Evolutionary conservation across 2,113 vertebrate genomes (phyloP).

Genomic region (Alethe castanea): DNA sequence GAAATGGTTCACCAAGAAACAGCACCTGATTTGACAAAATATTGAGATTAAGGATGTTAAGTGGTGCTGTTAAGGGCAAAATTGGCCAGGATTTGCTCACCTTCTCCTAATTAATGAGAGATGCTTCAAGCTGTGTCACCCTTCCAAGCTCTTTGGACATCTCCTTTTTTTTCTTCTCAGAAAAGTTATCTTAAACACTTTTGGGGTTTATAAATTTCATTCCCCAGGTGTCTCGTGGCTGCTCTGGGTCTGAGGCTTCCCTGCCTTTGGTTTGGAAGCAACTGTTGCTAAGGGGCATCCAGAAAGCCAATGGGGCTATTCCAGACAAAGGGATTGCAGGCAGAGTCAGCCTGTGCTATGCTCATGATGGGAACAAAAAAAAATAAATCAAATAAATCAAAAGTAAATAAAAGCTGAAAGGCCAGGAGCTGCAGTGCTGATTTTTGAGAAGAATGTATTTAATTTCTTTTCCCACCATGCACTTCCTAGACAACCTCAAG

Average conservation of each 20-base stretch:
- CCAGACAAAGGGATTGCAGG: not conserved
- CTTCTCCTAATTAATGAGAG: not conserved
- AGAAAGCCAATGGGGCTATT: not conserved
- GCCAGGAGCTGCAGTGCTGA: not conserved
- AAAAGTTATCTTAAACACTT: not conserved
- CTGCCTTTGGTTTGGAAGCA: not conserved
- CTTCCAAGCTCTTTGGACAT: not conserved
- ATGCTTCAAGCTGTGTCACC: not conserved
- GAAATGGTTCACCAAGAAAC: not conserved
- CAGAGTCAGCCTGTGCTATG: not conserved
- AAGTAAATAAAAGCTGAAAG: not conserved
- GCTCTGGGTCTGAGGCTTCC: not conserved
- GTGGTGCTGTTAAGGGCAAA: not conserved
- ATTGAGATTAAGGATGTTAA: no score
- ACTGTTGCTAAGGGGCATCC: not conserved
- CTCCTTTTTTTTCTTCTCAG: not conserved
- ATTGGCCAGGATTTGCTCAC: not conserved
- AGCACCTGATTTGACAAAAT: not conserved
- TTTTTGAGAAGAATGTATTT: not conserved
- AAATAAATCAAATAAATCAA: not conserved
- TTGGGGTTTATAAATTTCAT: not conserved
- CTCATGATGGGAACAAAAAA: not conserved
- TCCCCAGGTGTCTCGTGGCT: not conserved
- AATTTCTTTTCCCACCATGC: not conserved
- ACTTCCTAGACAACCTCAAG: not conserved